Base-by-base conservation (phyloP, 2,113 vertebrate species). In the Odontesthes bonariensis region DNA sequence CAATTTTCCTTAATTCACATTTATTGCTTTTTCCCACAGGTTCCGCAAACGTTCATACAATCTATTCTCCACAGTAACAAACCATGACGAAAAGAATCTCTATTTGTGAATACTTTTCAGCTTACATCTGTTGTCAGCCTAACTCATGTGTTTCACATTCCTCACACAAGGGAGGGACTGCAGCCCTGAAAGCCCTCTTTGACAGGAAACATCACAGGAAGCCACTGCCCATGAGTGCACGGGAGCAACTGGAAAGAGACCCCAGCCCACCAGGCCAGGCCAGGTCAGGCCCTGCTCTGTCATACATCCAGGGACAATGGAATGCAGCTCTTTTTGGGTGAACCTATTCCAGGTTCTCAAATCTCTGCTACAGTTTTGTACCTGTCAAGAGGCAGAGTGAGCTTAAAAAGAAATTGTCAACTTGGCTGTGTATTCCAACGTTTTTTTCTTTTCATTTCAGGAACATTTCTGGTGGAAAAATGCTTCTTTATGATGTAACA, bases 141-240 rank as follows among this genome's bases (percentile, higher is more conserved):
- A 47, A 47, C 69, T 53, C 35, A 47, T 60, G 47, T 63, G 54
- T 44, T 67, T 72, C 46, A 63, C 73, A 61, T 84, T 77, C 77
- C 76, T 81, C 62, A 56, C 46, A 20, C 44, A 9, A 55, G 55
- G 52, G 54, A 57, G 16, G 5, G 69, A 44, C 65, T 54, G n/a
- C 58, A 61, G 53, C 42, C 49, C 69, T 14, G 40, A 73, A 71
- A 58, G 55, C 19, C 40, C n/a, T 33, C 10, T 63, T 16, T 64
- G 54, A 88, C 73, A 86, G 88, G 88, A 91, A 91, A 57, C 75
- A 40, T 77, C 16, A 67, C 82, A 90, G 90, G 90, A 93, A 91
- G 82, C 79, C 83, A 69, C 82, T 22, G 31, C 90, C 85, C 81
- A 75, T 5, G 19, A 71, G 32, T 22, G 13, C 80, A 81, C 82